Evolutionary conservation across 2,888 invertebrate genomes (phyloP).

Genomic region (Flexamia atlantica): DNA sequence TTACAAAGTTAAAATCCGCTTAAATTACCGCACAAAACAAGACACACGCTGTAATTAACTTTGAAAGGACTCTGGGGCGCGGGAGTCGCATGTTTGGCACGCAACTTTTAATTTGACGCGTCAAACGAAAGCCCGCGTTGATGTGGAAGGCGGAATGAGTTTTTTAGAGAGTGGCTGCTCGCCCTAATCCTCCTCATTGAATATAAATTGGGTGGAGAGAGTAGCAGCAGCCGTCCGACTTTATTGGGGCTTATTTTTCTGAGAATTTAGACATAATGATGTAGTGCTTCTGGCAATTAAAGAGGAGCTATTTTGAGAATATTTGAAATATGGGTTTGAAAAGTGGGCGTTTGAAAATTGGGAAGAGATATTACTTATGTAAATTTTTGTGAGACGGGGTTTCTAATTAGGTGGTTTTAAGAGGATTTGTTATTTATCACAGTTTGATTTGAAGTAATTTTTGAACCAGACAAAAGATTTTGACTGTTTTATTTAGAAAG

Average conservation of each 20-base stretch:
- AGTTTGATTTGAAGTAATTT: no score
- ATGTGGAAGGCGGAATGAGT: not conserved
- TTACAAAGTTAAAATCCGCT: no score
- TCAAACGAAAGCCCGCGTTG: conserved; percentile 8
- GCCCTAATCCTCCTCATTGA: conserved; percentile 17
- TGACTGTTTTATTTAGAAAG: no score
- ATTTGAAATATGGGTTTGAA: no score
- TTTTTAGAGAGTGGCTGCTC: conserved; percentile 12
- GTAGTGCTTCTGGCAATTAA: not conserved
- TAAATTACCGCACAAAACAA: no score
- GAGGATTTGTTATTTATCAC: no score
- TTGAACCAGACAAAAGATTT: no score
- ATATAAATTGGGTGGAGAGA: conserved; percentile 14
- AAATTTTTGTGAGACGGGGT: no score
- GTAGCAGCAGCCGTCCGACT: not conserved
- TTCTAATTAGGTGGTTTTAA: no score
- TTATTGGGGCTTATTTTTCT: conserved; percentile 19
- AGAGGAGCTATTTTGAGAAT: not conserved
- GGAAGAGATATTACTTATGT: no score
- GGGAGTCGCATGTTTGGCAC: not conserved
- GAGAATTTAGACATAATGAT: conserved; percentile 15
- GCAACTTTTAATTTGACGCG: conserved; percentile 18
- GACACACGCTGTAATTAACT: not conserved
- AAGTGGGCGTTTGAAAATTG: no score
- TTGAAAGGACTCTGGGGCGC: not conserved